Percentiles rank a stretch among this genome's conserved stretches.
Evolutionary conservation across 2,113 vertebrate species (phyloP).

Genomic region (Diphyllodes magnificus): DNA sequence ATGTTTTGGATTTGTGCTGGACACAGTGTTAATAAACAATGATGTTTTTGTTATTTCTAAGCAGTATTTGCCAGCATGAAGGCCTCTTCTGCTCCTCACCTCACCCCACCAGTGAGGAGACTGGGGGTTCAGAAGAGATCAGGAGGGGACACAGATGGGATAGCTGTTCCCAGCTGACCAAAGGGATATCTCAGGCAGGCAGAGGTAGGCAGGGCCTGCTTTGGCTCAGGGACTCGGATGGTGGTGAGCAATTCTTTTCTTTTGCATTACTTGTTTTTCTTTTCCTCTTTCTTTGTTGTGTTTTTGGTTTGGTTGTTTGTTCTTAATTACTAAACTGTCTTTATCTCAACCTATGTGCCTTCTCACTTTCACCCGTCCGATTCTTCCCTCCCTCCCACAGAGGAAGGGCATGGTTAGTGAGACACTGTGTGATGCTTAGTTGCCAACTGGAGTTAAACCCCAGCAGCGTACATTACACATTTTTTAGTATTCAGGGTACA

Average conservation of each 20-base stretch:
- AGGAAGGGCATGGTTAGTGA: background rate
- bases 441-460: background rate
- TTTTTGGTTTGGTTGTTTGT: background rate
- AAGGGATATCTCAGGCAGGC: rapidly evolving
- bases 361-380: background rate
- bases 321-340: background rate
- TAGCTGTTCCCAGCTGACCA: background rate
- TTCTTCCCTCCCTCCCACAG: background rate
- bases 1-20: background rate
- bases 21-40: background rate
- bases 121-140: background rate
- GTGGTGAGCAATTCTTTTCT: background rate
- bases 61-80: background rate
- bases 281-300: background rate
- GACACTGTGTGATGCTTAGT: background rate
- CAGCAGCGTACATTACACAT: background rate
- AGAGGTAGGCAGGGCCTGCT: background rate
- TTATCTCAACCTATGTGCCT: background rate
- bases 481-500: background rate
- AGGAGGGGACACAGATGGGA: background rate
- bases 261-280: background rate
- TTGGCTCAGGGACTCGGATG: rapidly evolving
- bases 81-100: background rate
- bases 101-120: rapidly evolving
- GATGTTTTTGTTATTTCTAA: background rate